Conservation (phyloP, 2,797 vertebrate species). For the Betta splendens region DNA sequence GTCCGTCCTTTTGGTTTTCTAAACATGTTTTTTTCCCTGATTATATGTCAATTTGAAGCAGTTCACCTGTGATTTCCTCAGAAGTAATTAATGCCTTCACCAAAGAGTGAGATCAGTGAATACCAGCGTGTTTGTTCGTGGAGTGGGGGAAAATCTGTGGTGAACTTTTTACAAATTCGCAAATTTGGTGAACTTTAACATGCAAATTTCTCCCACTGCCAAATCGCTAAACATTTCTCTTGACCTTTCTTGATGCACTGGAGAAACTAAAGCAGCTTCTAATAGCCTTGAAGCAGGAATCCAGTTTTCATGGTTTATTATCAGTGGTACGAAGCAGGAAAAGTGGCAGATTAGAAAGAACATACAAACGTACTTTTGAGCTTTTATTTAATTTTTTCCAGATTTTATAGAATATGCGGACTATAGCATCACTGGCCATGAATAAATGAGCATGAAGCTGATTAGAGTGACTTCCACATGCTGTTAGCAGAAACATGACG, state of each 20-base stretch:
- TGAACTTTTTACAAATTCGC: not conserved
- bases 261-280: no score
- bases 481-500: no score
- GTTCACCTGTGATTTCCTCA: constrained; percentile 5
- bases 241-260: not conserved
- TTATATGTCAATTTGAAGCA: constrained; percentile 21
- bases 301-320: no score
- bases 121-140: not conserved
- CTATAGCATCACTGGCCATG: no score
- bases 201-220: not conserved
- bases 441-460: no score
- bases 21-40: not conserved
- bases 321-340: no score
- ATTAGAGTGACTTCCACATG: no score
- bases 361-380: no score
- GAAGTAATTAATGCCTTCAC: constrained; percentile 9
- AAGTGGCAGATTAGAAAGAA: no score
- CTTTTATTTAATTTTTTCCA: no score
- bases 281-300: no score
- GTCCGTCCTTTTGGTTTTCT: constrained; percentile 6
- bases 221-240: not conserved
- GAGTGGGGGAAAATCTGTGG: not conserved
- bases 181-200: not conserved
- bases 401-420: no score
- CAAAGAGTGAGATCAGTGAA: not conserved